phyloP scores from a whole-genome alignment of 2,888 invertebrate genomes.

The Napeogenes sylphis region DNA sequence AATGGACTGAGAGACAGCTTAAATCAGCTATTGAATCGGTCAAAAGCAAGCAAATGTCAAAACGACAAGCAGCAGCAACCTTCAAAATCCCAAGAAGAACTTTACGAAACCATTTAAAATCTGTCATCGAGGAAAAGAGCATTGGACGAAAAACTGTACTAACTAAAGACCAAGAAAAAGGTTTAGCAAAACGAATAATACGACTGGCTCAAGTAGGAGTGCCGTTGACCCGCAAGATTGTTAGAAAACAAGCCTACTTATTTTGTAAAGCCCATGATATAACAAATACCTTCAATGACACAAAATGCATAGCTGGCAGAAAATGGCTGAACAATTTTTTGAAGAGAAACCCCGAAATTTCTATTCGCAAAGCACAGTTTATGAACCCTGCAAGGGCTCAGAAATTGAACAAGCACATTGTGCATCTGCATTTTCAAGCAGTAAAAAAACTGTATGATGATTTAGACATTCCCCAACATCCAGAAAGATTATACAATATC shows the following conservation, averaged over 20 bases:
- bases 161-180: slow-evolving; percentile 20
- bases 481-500: too few species aligned
- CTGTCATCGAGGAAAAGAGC: slow-evolving; percentile 15
- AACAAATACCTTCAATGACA: slow-evolving; percentile 7
- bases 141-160: slow-evolving; percentile 23
- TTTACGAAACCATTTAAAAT: slow-evolving; percentile 18
- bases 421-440: too few species aligned
- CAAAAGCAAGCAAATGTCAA: slow-evolving; percentile 16
- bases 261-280: slow-evolving; percentile 11
- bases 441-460: too few species aligned
- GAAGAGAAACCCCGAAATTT: background rate
- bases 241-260: slow-evolving; percentile 12
- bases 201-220: slow-evolving; percentile 5
- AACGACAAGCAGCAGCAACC: slow-evolving; percentile 16
- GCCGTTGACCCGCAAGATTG: background rate
- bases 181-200: slow-evolving; percentile 19
- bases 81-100: slow-evolving; percentile 20
- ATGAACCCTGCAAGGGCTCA: too few species aligned
- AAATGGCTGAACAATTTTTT: slow-evolving; percentile 6
- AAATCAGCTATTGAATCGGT: slow-evolving; percentile 19
- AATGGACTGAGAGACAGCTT: slow-evolving; percentile 18
- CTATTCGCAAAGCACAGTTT: too few species aligned
- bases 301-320: slow-evolving; percentile 8
- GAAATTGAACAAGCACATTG: too few species aligned
- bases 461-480: too few species aligned